These are phyloP conservation scores for Suricata suricatta DNA, from an alignment of 2,113 vertebrate genomes.

Conservation along the genomic window DNA sequence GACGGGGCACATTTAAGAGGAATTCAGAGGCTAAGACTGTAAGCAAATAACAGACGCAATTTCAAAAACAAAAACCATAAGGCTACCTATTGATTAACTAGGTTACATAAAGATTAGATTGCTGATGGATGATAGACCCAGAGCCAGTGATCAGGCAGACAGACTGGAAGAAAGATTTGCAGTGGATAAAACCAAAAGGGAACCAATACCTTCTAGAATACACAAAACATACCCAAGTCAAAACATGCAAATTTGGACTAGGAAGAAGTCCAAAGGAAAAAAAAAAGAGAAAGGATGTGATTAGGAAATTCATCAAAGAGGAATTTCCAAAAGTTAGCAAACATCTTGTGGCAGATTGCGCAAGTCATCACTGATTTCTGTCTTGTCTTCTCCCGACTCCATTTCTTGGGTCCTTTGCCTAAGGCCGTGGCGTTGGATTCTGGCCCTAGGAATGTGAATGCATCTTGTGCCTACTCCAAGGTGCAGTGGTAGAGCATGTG, in stretches of 20 bases:
- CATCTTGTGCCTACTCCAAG: neutral
- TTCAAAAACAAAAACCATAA: neutral
- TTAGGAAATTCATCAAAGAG: neutral
- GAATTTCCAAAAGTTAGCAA: neutral
- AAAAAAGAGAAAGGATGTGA: neutral
- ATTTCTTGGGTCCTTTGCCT: neutral
- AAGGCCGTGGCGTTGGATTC: neutral
- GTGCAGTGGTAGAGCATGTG: neutral
- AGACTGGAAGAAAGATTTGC: neutral
- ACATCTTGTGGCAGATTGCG: neutral
- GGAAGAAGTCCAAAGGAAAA: neutral
- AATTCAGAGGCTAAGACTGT: neutral
- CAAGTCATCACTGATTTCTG: neutral
- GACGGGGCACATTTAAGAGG: neutral
- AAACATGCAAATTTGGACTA: neutral
- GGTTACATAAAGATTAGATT: neutral
- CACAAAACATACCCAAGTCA: neutral
- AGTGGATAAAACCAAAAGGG: neutral
- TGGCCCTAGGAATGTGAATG: neutral
- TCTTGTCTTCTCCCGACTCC: neutral
- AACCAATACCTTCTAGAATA: neutral
- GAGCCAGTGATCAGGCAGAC: neutral
- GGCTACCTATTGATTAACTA: neutral
- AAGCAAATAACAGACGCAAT: neutral
- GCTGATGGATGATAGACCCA: neutral